Percentiles rank a stretch among this genome's conserved stretches.
These are phyloP conservation scores for Neolamprologus ventralis DNA, from an alignment of 2,113 vertebrate species.

Conservation along the genomic window DNA sequence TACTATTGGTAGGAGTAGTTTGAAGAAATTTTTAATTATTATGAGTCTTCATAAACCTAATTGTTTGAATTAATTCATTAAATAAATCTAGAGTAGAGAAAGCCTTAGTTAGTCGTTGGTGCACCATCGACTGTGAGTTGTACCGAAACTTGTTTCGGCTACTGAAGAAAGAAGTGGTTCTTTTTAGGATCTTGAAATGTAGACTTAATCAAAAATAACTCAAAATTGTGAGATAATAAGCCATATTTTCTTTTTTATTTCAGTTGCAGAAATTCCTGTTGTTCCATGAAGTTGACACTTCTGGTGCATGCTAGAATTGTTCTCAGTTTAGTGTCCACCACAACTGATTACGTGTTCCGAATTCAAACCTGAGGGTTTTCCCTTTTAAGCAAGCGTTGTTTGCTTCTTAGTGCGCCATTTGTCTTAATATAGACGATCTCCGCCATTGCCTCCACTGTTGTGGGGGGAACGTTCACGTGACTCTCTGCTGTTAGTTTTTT, in stretches of 20 bases:
- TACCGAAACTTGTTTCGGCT: not conserved
- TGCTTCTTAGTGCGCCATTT: not conserved
- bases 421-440: conserved; percentile 20
- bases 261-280: not conserved
- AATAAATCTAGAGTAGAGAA: not conserved
- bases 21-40: not conserved
- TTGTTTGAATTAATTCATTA: not conserved
- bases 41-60: not conserved
- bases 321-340: not conserved
- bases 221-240: not conserved
- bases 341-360: not conserved
- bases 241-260: not conserved
- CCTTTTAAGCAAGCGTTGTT: not conserved
- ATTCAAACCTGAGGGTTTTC: not conserved
- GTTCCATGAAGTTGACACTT: not conserved
- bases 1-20: not conserved
- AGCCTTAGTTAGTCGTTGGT: not conserved
- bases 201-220: not conserved
- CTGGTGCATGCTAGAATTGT: not conserved
- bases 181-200: not conserved
- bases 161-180: not conserved
- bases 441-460: not conserved
- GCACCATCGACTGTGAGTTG: not conserved
- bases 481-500: not conserved
- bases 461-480: conserved; percentile 9